phyloP scores from a whole-genome alignment of 2,113 vertebrate species.

The Aspiorhynchus laticeps region DNA sequence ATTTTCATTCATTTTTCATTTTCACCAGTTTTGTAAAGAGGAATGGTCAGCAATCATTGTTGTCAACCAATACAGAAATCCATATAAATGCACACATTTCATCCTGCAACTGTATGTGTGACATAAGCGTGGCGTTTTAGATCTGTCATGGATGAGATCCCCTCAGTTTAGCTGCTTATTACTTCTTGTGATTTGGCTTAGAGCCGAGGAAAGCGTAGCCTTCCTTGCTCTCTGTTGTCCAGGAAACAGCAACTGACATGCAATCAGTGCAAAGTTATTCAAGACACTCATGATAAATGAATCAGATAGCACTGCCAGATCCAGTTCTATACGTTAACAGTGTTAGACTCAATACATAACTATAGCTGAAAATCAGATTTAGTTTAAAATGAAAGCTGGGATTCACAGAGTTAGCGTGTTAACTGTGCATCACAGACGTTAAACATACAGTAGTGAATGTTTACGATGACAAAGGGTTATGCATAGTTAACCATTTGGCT shows the following conservation, averaged over 20 bases:
- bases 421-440: background rate
- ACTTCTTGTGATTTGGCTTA: conserved; percentile 26
- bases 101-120: background rate
- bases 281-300: conserved; percentile 15
- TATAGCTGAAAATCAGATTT: background rate
- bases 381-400: background rate
- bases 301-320: background rate
- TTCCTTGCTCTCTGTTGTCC: conserved; percentile 13
- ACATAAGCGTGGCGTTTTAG: background rate
- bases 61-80: background rate
- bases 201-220: background rate
- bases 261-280: conserved; percentile 21
- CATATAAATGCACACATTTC: background rate
- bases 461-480: background rate
- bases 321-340: background rate
- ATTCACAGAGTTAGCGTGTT: background rate
- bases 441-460: background rate
- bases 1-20: background rate
- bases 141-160: conserved; percentile 22
- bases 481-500: background rate
- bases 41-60: background rate
- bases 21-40: background rate
- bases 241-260: conserved; percentile 29
- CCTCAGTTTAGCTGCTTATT: conserved; percentile 21
- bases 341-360: background rate